phyloP scores from a whole-genome alignment of 2,888 invertebrate species.

The Lissocephala sabroskyi region DNA sequence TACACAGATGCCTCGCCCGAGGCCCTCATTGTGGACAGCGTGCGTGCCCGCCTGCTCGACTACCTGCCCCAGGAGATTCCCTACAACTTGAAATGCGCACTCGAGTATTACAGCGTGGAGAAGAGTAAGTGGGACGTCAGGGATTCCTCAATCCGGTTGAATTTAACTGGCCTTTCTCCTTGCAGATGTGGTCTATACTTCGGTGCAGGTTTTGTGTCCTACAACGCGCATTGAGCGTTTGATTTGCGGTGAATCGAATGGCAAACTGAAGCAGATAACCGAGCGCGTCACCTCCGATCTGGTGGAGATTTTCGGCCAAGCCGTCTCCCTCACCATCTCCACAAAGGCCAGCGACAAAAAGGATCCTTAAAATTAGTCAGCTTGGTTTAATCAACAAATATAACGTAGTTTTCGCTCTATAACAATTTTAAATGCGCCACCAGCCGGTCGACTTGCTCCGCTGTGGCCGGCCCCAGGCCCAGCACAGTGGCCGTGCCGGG shows the following conservation, averaged over 20 bases:
- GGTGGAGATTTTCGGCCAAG: slow-evolving; percentile 78
- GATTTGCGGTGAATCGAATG: slow-evolving; percentile 80
- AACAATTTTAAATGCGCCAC: slow-evolving; percentile 79
- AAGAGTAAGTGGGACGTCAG: slow-evolving; percentile 75
- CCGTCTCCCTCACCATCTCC: slow-evolving; percentile 70
- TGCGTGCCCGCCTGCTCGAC: slow-evolving; percentile 89
- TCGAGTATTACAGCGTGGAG: slow-evolving; percentile 80
- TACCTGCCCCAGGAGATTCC: slow-evolving; percentile 89
- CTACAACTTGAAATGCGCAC: slow-evolving; percentile 78
- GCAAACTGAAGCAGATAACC: slow-evolving; percentile 81
- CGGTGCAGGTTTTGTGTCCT: slow-evolving; percentile 79
- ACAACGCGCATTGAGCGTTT: slow-evolving; percentile 77
- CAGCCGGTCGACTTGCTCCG: slow-evolving; percentile 75
- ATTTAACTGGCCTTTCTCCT: slow-evolving; percentile 19
- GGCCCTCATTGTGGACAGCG: slow-evolving; percentile 80
- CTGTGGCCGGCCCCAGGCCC: slow-evolving; percentile 82
- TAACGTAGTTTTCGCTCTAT: slow-evolving; percentile 49
- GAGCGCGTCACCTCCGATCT: slow-evolving; percentile 78
- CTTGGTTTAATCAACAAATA: background rate
- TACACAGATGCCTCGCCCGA: slow-evolving; percentile 85
- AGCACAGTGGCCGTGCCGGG: slow-evolving; percentile 81
- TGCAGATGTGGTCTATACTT: slow-evolving; percentile 74
- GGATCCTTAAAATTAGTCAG: background rate
- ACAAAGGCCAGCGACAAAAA: slow-evolving; percentile 43
- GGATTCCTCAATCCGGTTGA: no score